These are phyloP conservation scores for Leptocoma aspasia DNA, from an alignment of 2,113 vertebrate genomes.

Conservation along the genomic window DNA sequence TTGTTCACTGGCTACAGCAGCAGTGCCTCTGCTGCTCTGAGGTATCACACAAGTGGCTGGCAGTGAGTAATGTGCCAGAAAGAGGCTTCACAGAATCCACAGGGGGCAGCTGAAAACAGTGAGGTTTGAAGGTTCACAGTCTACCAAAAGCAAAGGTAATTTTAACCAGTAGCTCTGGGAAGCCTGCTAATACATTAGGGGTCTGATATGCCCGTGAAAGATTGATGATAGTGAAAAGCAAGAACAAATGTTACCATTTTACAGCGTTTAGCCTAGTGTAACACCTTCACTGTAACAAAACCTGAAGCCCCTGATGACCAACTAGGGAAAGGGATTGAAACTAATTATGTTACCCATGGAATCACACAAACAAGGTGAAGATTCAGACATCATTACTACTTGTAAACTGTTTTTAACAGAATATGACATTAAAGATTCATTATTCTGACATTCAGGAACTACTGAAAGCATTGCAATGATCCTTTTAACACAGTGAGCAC, in stretches of 20 bases:
- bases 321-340: conserved; percentile 13
- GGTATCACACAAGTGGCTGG: conserved; percentile 50
- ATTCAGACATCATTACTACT: not conserved
- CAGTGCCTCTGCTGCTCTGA: conserved; percentile 33
- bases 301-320: not conserved
- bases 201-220: conserved; percentile 66
- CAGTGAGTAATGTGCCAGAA: conserved; percentile 67
- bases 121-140: conserved; percentile 63
- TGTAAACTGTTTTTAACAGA: not conserved
- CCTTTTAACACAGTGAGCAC: not conserved
- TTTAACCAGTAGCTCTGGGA: conserved; percentile 72
- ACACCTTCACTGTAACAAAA: conserved; percentile 56
- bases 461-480: not conserved
- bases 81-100: conserved; percentile 63
- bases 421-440: not conserved
- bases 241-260: conserved; percentile 73
- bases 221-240: conserved; percentile 68
- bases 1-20: conserved; percentile 3
- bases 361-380: not conserved
- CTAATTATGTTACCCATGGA: not conserved
- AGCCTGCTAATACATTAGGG: conserved; percentile 64
- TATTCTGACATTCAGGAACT: not conserved
- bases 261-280: conserved; percentile 70
- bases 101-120: conserved; percentile 68
- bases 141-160: conserved; percentile 72